Evolutionary conservation across 2,888 invertebrate species (phyloP).

Genomic region (Drosophila meridionalis): DNA sequence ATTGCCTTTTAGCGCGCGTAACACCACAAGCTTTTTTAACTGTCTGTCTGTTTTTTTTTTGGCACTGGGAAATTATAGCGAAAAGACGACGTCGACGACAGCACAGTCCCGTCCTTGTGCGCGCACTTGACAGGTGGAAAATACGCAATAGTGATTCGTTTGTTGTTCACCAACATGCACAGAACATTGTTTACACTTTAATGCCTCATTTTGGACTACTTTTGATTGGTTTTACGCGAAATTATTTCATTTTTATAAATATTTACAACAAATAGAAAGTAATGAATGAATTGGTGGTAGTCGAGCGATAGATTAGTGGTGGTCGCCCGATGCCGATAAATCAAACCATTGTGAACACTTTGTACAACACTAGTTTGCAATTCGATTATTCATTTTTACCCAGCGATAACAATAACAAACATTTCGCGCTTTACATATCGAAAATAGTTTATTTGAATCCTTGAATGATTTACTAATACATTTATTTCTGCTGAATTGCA

Average conservation of each 20-base stretch:
- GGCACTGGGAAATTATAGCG: slow-evolving; percentile 64
- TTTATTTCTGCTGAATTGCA: slow-evolving; percentile 31
- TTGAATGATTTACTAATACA: not conserved
- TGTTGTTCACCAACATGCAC: slow-evolving; percentile 18
- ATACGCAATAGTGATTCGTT: slow-evolving; percentile 17
- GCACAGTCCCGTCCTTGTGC: slow-evolving; percentile 47
- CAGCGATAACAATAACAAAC: not conserved
- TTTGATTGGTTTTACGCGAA: slow-evolving; percentile 32
- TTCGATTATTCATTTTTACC: not conserved
- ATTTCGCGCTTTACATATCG: not conserved
- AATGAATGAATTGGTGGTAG: slow-evolving; percentile 61
- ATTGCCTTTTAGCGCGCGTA: slow-evolving; percentile 24
- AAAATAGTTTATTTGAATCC: not conserved
- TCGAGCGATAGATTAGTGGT: slow-evolving; percentile 41
- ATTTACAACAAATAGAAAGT: slow-evolving; percentile 77
- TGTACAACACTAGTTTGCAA: slow-evolving; percentile 15
- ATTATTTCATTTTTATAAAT: slow-evolving; percentile 56
- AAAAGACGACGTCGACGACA: slow-evolving; percentile 35
- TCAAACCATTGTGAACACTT: not conserved
- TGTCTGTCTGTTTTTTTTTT: slow-evolving; percentile 45
- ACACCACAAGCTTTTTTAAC: slow-evolving; percentile 23
- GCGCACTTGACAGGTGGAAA: slow-evolving; percentile 44
- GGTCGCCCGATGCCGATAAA: slow-evolving; percentile 16
- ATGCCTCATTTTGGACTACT: slow-evolving; percentile 40
- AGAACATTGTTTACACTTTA: slow-evolving; percentile 17